Conservation (phyloP, 1,140 invertebrate species). For the Calephelis nemesis region DNA sequence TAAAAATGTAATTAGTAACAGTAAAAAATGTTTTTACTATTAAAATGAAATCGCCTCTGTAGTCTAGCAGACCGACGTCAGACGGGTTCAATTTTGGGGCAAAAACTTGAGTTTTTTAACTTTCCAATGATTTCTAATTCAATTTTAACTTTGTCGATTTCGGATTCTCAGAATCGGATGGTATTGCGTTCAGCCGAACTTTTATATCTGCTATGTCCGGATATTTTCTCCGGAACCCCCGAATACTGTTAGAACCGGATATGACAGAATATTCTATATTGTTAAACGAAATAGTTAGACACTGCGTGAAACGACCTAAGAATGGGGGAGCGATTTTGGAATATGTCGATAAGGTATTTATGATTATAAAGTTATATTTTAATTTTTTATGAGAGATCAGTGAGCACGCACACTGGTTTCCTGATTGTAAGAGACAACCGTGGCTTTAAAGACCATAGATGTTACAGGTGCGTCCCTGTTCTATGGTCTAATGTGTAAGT, state of each 20-base stretch:
- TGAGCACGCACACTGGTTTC: too few species aligned
- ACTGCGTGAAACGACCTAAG: slow-evolving; percentile 25
- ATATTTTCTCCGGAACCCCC: slow-evolving; percentile 21
- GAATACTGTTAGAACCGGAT: slow-evolving; percentile 20
- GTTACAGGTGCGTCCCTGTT: too few species aligned
- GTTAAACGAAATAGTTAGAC: slow-evolving; percentile 34
- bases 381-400: too few species aligned
- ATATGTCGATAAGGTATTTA: slow-evolving; percentile 38
- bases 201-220: slow-evolving; percentile 28
- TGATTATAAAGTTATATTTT: not conserved
- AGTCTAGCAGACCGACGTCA: too few species aligned
- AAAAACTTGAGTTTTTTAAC: slow-evolving; percentile 1
- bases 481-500: too few species aligned
- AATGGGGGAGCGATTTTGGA: slow-evolving; percentile 25
- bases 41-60: too few species aligned
- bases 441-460: too few species aligned
- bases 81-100: too few species aligned
- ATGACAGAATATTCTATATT: slow-evolving; percentile 24
- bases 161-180: slow-evolving; percentile 2
- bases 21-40: too few species aligned
- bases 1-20: too few species aligned
- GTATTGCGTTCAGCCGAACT: slow-evolving; percentile 14
- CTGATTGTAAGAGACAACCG: too few species aligned
- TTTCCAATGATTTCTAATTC: slow-evolving; percentile 14
- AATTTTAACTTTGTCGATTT: slow-evolving; percentile 6